These are phyloP conservation scores for Quadroppia sp. DNA, from an alignment of 2,888 invertebrate species.

Conservation along the genomic window DNA sequence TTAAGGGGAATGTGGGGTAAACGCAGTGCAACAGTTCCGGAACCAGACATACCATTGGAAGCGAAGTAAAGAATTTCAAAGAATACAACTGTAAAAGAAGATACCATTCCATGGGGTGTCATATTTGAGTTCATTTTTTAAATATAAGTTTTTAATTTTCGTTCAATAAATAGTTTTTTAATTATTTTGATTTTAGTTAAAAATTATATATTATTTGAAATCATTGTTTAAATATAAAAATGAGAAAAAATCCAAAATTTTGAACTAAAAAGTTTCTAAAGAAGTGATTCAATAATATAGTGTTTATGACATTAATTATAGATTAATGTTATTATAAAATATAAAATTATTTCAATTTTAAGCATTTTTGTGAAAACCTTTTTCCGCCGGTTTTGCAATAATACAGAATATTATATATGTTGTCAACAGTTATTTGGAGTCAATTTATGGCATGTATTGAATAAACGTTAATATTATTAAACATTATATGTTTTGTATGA, in stretches of 20 bases:
- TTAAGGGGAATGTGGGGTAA: slow-evolving; percentile 43
- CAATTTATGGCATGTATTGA: background rate
- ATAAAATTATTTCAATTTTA: background rate
- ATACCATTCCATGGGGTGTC: too few relatives aligned
- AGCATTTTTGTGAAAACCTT: background rate
- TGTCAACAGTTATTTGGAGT: background rate
- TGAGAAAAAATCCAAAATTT: background rate
- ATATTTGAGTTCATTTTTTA: too few relatives aligned
- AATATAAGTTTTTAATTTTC: too few relatives aligned
- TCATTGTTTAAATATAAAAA: background rate
- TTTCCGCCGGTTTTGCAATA: background rate
- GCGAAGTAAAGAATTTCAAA: background rate
- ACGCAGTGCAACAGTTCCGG: slow-evolving; percentile 21
- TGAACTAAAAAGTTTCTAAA: background rate
- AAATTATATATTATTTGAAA: too few relatives aligned
- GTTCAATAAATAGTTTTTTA: too few relatives aligned
- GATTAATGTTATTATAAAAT: background rate
- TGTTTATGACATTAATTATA: background rate
- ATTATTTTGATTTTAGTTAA: too few relatives aligned
- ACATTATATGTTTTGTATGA: background rate
- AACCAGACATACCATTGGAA: background rate
- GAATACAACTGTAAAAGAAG: background rate
- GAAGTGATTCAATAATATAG: too few relatives aligned
- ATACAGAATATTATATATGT: background rate
- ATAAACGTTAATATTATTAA: background rate